phyloP scores from a whole-genome alignment of 2,797 vertebrate genomes.

The Tarsius wallacei region DNA sequence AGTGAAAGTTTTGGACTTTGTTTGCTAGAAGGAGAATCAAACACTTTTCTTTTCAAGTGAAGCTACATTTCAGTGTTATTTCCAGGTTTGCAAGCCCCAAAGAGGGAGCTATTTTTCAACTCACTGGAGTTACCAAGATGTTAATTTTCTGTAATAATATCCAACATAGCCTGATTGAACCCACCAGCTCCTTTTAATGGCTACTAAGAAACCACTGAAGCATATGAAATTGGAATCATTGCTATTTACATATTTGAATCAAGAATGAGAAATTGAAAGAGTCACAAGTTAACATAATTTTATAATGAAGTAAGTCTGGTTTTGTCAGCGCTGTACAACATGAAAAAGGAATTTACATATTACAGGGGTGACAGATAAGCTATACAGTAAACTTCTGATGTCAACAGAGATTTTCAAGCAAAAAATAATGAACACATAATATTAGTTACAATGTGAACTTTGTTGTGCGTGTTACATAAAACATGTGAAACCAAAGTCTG shows the following conservation, averaged over 20 bases:
- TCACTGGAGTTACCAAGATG: not conserved
- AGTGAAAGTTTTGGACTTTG: not conserved
- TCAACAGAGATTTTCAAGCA: constrained; percentile 63
- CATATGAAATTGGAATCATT: constrained; percentile 38
- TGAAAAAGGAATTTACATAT: constrained; percentile 65
- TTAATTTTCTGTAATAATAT: not conserved
- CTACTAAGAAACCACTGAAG: constrained; percentile 42
- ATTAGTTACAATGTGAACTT: not conserved
- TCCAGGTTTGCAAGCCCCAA: not conserved
- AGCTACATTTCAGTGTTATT: not conserved
- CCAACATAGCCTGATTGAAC: not conserved
- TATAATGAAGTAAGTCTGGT: constrained; percentile 47
- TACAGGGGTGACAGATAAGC: not conserved
- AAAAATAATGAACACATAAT: constrained; percentile 26
- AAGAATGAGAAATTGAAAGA: constrained; percentile 71
- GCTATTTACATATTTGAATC: constrained; percentile 47
- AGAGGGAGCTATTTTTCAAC: not conserved
- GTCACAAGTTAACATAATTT: constrained; percentile 43
- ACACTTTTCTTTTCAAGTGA: not conserved
- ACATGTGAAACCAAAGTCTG: constrained; percentile 32
- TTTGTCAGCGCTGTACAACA: constrained; percentile 26
- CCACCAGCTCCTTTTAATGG: not conserved
- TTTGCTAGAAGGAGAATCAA: not conserved
- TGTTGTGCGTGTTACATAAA: constrained; percentile 52
- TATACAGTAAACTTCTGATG: constrained; percentile 27